A percentile compares a stretch with the other conserved stretches of the same genome.
Evolutionary conservation across 2,888 invertebrate genomes (phyloP).

Genomic region (Metallyticus violacea): DNA sequence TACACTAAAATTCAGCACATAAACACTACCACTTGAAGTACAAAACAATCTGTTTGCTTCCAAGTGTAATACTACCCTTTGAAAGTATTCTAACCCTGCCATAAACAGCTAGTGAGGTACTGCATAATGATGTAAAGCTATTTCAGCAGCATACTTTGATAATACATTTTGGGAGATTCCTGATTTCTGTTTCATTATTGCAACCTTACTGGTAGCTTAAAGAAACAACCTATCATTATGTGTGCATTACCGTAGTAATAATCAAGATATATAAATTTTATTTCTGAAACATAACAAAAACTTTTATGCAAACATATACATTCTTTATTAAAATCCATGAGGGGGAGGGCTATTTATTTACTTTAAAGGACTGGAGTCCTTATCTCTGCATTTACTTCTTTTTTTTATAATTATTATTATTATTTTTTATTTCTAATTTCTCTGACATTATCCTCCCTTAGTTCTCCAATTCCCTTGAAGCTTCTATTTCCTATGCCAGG

Average conservation of each 20-base stretch:
- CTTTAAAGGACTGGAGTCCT: not conserved
- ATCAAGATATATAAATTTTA: too few relatives aligned
- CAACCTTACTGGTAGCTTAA: not conserved
- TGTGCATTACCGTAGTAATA: not conserved
- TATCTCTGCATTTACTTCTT: not conserved
- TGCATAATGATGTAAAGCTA: too few relatives aligned
- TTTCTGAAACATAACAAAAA: not conserved
- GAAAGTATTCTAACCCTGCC: too few relatives aligned
- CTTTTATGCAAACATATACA: not conserved
- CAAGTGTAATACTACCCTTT: too few relatives aligned
- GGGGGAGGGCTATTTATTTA: not conserved
- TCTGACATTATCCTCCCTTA: not conserved
- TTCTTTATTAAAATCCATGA: not conserved
- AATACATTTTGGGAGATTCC: too few relatives aligned
- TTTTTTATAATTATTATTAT: not conserved
- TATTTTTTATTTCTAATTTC: not conserved
- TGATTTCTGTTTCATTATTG: too few relatives aligned
- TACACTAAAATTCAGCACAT: too few relatives aligned
- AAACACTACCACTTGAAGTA: too few relatives aligned
- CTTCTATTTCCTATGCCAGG: not conserved
- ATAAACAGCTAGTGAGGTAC: too few relatives aligned
- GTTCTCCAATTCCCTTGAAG: not conserved
- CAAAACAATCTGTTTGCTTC: too few relatives aligned
- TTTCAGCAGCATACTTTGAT: too few relatives aligned
- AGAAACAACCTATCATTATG: not conserved